Base-by-base conservation (phyloP, 1,140 invertebrate species). In the Lepidotrigona ventralis region DNA sequence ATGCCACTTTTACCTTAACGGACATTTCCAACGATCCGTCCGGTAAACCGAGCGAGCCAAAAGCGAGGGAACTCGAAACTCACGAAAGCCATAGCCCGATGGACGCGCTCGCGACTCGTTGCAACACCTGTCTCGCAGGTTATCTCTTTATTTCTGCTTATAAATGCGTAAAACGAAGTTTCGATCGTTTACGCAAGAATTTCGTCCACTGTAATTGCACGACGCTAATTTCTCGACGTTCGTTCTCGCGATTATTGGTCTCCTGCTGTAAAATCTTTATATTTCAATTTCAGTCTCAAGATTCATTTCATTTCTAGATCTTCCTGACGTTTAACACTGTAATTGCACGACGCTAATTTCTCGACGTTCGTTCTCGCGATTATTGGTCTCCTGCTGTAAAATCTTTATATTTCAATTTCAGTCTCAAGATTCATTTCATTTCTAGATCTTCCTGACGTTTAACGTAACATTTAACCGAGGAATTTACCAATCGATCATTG, bases 1-100 rank as follows among this genome's bases (percentile, higher is more conserved):
- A 86, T 86, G 85, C 71, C 83, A 86, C 84, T 86, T 85, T 86
- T 86, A 80, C 84, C 84, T 86, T 86, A 86, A 86, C 85, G 85
- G 84, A 86, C 54, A 26, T 86, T 85, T 82, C 79, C 85, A 83
- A 77, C 70, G 85, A 86, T 70, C 84, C 84, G 74, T 63, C 56
- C 79, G 58, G 51, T 68, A 73, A 82, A 74, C 74, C 79, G 39
- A 74, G 46, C 75, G 71, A 79, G 39, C 64, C 60, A 33, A 85
- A 85, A 74, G 56, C 83, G 58, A 77, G 46, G 63, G 51, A 74
- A 63, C 79, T 86, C 58, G 81, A 19, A 23, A 29, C 11, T 60
- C 17, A n/a, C 54, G 54, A 33, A 54, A n/a, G n/a, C 21, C 54
- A 14, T 58, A 29, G 58, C 29, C 29, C 60, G 66, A 68, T 66